Evolutionary conservation across 2,888 invertebrate genomes (phyloP).

Genomic region (Nephrocerus scutellatus): DNA sequence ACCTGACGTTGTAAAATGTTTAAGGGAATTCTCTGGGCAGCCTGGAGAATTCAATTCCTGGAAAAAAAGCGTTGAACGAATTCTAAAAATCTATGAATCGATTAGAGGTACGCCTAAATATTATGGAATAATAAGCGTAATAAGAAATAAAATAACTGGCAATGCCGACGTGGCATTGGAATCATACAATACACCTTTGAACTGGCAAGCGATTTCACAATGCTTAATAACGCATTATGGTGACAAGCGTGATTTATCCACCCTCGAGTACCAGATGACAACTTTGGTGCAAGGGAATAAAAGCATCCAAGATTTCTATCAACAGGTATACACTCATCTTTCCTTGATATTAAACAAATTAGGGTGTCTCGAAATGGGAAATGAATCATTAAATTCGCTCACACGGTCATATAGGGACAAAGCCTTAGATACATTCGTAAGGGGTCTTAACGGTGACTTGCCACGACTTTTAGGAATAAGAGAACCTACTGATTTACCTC

Average conservation of each 20-base stretch:
- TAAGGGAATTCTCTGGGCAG: constrained; percentile 1
- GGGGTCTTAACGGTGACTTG: not conserved
- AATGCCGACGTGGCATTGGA: constrained; percentile 1
- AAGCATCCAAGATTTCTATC: not conserved
- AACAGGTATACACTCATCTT: constrained; percentile 2
- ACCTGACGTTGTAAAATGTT: constrained; percentile 1
- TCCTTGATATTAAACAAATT: no score
- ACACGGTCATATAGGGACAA: not conserved
- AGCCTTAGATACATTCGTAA: constrained; percentile 1
- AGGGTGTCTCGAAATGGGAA: no score
- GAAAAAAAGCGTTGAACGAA: constrained; percentile 3
- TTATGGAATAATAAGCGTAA: constrained; percentile 1
- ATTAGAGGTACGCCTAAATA: constrained; percentile 2
- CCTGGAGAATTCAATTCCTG: constrained; percentile 6
- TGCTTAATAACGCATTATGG: no score
- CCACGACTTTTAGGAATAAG: constrained; percentile 1
- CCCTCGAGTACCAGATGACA: constrained; percentile 4
- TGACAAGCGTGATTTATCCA: no score
- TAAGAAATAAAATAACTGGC: constrained; percentile 2
- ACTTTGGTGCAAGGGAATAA: not conserved
- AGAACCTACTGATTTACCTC: not conserved
- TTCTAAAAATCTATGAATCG: not conserved
- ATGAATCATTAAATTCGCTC: not conserved
- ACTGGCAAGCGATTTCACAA: no score
- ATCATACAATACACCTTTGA: no score